Conservation (phyloP, 2,797 vertebrate species). For the Columba guinea region DNA sequence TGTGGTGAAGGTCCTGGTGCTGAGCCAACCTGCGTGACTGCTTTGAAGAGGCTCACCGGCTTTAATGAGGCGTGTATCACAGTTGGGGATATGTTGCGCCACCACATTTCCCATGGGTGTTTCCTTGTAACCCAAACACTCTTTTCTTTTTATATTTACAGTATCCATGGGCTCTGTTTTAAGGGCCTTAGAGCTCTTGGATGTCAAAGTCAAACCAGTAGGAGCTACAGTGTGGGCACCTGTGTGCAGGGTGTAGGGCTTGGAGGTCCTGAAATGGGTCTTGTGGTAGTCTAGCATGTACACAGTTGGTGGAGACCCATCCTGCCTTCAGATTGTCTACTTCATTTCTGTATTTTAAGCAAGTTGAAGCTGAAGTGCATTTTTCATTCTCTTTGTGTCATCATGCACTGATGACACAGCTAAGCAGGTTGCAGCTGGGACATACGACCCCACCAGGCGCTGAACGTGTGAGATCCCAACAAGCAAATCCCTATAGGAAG, state of each 20-base stretch:
- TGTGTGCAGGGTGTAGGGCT: background rate
- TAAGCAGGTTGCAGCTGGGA: background rate
- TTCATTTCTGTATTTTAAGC: background rate
- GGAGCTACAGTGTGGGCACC: background rate
- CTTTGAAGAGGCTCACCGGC: slow-evolving; percentile 27
- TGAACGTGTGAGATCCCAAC: background rate
- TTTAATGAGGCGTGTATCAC: background rate
- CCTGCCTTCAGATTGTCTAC: background rate
- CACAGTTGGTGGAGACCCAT: background rate
- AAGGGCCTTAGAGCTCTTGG: background rate
- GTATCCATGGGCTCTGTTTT: background rate
- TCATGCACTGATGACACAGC: background rate
- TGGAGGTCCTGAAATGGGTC: background rate
- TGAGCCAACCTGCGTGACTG: slow-evolving; percentile 29
- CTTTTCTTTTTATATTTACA: background rate
- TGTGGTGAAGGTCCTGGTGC: background rate
- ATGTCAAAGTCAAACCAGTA: background rate
- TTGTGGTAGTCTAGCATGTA: background rate
- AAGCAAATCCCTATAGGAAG: slow-evolving; percentile 22
- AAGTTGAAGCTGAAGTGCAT: slow-evolving; percentile 1
- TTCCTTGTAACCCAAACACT: background rate
- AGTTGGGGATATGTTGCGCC: background rate
- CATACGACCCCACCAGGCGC: background rate
- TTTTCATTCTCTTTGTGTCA: background rate
- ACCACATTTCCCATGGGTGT: background rate